These are phyloP conservation scores for Corythornis cristatus DNA, from an alignment of 2,113 vertebrate species.

Conservation along the genomic window DNA sequence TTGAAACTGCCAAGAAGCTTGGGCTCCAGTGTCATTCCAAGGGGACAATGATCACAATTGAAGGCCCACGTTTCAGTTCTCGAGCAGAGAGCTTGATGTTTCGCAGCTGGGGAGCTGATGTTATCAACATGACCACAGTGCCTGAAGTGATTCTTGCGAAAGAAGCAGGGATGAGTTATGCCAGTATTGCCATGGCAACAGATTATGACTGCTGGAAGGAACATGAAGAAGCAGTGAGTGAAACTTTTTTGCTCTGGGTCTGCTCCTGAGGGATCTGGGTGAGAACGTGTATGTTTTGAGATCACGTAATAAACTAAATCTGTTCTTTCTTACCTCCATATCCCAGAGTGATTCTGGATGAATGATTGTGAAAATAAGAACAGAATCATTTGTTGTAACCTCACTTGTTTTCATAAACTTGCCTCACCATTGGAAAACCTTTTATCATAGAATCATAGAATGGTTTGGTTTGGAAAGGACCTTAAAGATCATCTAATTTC, in stretches of 20 bases:
- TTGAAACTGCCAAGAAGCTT: constrained; percentile 86
- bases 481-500: too few relatives aligned
- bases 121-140: constrained; percentile 98
- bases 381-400: not conserved
- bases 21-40: constrained; percentile 89
- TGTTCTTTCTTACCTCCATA: not conserved
- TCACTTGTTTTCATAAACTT: not conserved
- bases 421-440: not conserved
- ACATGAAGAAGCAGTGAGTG: constrained; percentile 91
- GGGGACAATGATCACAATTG: constrained; percentile 91
- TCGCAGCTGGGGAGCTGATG: constrained; percentile 91
- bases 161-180: constrained; percentile 94
- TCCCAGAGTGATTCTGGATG: not conserved
- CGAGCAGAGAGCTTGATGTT: constrained; percentile 93
- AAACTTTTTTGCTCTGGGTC: not conserved
- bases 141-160: constrained; percentile 96
- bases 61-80: constrained; percentile 95
- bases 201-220: constrained; percentile 99
- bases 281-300: not conserved
- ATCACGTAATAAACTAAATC: not conserved
- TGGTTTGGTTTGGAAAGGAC: too few relatives aligned
- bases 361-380: not conserved
- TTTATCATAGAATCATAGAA: not conserved
- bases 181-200: constrained; percentile 95
- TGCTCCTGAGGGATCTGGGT: not conserved